Percentiles rank a stretch among this genome's conserved stretches.
Evolutionary conservation across 2,888 invertebrate species (phyloP).

Genomic region (Blastobasis adustella): DNA sequence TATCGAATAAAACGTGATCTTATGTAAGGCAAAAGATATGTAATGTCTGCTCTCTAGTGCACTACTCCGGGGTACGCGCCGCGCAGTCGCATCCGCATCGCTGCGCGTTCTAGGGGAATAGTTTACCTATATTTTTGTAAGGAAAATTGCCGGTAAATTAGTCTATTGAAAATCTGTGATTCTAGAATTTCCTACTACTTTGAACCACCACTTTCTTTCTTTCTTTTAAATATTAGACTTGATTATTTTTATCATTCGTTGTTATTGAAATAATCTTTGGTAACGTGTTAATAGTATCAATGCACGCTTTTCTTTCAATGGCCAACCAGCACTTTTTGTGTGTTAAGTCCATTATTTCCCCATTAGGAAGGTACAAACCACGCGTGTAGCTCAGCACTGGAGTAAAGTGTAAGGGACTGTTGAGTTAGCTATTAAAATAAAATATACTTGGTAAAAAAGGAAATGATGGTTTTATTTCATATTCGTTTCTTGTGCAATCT

Average conservation of each 20-base stretch:
- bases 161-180: no score
- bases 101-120: background rate
- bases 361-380: conserved; percentile 26
- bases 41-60: conserved; percentile 29
- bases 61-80: conserved; percentile 15
- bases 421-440: conserved; percentile 47
- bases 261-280: no score
- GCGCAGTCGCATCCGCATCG: conserved; percentile 14
- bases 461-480: conserved; percentile 34
- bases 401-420: conserved; percentile 45
- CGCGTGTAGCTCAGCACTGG: conserved; percentile 32
- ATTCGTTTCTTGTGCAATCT: conserved; percentile 2
- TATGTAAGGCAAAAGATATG: conserved; percentile 16
- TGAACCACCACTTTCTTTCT: no score
- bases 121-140: no score
- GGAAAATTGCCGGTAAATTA: no score
- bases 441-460: conserved; percentile 59
- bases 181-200: no score
- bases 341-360: no score
- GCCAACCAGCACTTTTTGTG: no score
- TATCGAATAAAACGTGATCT: conserved; percentile 19
- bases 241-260: no score
- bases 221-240: no score
- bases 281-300: no score
- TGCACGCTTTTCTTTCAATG: no score